phyloP scores from a whole-genome alignment of 2,113 vertebrate species.

The Oreochromis niloticus region DNA sequence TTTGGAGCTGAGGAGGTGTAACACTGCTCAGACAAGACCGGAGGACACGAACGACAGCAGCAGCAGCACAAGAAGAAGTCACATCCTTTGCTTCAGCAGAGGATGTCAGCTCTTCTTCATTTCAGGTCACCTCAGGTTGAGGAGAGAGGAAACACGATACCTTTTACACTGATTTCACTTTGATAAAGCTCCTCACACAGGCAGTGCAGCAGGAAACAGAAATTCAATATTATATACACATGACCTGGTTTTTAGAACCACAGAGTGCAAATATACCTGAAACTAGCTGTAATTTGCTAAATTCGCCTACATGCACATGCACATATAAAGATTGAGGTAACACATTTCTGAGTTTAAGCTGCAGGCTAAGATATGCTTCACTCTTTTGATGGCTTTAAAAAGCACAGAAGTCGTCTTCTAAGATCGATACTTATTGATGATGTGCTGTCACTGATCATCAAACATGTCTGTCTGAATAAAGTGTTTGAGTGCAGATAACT shows the following conservation, averaged over 20 bases:
- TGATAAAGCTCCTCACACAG: neutral
- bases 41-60: neutral
- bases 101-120: neutral
- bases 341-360: neutral
- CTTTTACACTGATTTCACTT: neutral
- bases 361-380: rapidly evolving
- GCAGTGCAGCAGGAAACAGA: neutral
- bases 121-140: neutral
- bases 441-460: neutral
- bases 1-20: constrained; percentile 26
- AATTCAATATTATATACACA: neutral
- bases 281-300: neutral
- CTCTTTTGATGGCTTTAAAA: neutral
- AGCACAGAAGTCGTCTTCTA: neutral
- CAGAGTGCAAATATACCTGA: rapidly evolving
- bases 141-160: neutral
- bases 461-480: neutral
- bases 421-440: neutral
- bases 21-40: neutral
- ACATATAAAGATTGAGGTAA: neutral
- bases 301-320: neutral
- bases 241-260: neutral
- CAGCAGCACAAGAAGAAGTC: neutral
- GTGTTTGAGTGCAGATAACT: neutral
- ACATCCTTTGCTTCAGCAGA: neutral